phyloP scores from a whole-genome alignment of 2,888 invertebrate species.

The Drosophila meridiana region DNA sequence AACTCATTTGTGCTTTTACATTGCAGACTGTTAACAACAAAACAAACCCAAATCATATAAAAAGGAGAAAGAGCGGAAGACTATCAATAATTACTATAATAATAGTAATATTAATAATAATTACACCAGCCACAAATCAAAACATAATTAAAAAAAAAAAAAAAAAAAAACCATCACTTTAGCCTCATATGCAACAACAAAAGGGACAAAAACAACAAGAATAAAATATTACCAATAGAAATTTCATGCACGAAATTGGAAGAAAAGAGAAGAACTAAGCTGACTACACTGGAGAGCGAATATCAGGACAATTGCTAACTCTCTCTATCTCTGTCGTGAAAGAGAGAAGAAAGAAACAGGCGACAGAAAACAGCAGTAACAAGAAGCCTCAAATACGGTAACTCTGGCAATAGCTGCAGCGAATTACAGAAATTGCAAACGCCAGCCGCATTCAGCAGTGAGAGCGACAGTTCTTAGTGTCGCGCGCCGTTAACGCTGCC shows the following conservation, averaged over 20 bases:
- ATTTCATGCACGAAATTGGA: constrained; percentile 9
- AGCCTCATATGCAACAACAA: constrained; percentile 71
- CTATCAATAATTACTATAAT: constrained; percentile 59
- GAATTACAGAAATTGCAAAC: constrained; percentile 16
- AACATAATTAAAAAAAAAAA: constrained; percentile 34
- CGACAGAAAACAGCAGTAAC: constrained; percentile 15
- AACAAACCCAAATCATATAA: constrained; percentile 42
- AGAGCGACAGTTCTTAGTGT: constrained; percentile 3
- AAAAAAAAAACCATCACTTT: constrained; percentile 49
- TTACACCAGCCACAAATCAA: constrained; percentile 45
- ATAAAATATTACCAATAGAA: constrained; percentile 47
- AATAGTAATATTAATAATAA: constrained; percentile 8
- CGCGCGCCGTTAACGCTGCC: constrained; percentile 9
- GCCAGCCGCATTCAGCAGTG: neutral
- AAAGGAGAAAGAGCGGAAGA: constrained; percentile 75
- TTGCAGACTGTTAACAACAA: constrained; percentile 66
- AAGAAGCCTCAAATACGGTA: neutral
- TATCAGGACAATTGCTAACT: constrained; percentile 14
- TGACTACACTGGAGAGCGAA: constrained; percentile 8
- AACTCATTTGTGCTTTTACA: neutral
- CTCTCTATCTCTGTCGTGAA: neutral
- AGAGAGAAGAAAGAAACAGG: neutral
- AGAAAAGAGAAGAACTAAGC: constrained; percentile 1
- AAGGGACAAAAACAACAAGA: constrained; percentile 8
- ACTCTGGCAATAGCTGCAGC: constrained; percentile 8